Conservation (phyloP, 2,113 vertebrate species). For the Phalacrocorax brasilianus region DNA sequence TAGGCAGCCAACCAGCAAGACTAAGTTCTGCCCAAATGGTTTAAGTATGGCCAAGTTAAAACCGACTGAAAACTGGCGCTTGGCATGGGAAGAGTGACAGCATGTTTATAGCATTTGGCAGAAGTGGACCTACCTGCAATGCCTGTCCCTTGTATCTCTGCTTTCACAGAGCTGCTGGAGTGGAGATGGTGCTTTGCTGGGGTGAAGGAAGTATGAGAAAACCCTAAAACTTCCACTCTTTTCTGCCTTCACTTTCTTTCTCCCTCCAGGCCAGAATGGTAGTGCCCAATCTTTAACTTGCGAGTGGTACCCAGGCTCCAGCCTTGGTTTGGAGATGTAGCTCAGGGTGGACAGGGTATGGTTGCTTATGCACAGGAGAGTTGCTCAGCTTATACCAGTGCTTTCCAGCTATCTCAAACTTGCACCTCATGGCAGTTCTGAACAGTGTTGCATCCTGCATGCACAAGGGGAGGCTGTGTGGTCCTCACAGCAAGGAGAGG, state of each 20-base stretch:
- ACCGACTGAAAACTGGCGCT: neutral
- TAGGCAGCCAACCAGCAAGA: slow-evolving; percentile 2
- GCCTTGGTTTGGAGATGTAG: neutral
- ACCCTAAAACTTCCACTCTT: neutral
- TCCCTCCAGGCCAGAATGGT: neutral
- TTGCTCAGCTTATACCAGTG: neutral
- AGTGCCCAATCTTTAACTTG: neutral
- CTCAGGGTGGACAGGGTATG: neutral
- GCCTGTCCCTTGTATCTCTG: neutral
- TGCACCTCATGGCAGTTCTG: neutral
- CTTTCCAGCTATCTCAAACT: neutral
- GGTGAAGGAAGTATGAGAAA: neutral
- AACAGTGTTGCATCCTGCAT: neutral
- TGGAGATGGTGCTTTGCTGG: neutral
- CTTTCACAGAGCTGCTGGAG: neutral
- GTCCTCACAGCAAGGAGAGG: rapidly evolving
- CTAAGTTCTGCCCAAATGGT: neutral
- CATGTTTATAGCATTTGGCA: neutral
- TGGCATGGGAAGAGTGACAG: neutral
- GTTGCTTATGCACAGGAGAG: neutral
- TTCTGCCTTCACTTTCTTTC: neutral
- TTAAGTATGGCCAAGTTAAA: slow-evolving; percentile 9
- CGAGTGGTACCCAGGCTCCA: neutral
- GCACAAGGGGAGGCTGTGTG: neutral
- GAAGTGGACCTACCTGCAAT: neutral